Evolutionary conservation across 1,140 invertebrate genomes (phyloP), one percentile per base, ranked within the genome.

Genomic region (Pogonomyrmex californicus): DNA sequence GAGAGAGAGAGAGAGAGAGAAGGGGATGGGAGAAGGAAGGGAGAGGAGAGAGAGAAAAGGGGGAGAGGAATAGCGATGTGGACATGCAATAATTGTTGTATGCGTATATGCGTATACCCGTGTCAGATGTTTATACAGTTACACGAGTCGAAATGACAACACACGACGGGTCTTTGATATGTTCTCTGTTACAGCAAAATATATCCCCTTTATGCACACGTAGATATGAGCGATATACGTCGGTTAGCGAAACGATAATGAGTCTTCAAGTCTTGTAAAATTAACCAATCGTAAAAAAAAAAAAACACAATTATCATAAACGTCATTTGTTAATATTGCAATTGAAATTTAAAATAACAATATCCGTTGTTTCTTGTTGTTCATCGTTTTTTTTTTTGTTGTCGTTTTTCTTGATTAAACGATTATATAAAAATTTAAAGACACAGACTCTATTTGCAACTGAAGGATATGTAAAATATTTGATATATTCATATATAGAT

Each of bases 81-180:
- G 10, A n/a, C 30, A 56, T 51, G 79, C 49, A 83, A 58, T 54
- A 82, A 71, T 65, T 66, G 86, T 78, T 62, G 77, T 82, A 30
- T 83, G 56, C 58, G 58, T 75, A 88, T 51, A 60, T 58, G 82
- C 36, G 47, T 49, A 71, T 70, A 30, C n/a, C 23, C 44, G 60
- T 49, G 87, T 91, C 83, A 89, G 90, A 91, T 90, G 82, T 89
- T 89, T 87, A 87, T 87, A 87, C 85, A 75, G 73, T 87, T 78
- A 82, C 79, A 87, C 90, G 63, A 70, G 47, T 14, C 49, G n/a
- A 60, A 77, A 63, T 87, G 90, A 89, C 90, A 87, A 87, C 81
- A 49, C 75, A 56, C 66, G 86, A 88, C 83, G 81, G 91, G 90
- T 91, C 90, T 91, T 91, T 91, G 90, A 89, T 88, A 58, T 91